Base-by-base conservation (phyloP, 2,797 vertebrate genomes). In the Molossus molossus region DNA sequence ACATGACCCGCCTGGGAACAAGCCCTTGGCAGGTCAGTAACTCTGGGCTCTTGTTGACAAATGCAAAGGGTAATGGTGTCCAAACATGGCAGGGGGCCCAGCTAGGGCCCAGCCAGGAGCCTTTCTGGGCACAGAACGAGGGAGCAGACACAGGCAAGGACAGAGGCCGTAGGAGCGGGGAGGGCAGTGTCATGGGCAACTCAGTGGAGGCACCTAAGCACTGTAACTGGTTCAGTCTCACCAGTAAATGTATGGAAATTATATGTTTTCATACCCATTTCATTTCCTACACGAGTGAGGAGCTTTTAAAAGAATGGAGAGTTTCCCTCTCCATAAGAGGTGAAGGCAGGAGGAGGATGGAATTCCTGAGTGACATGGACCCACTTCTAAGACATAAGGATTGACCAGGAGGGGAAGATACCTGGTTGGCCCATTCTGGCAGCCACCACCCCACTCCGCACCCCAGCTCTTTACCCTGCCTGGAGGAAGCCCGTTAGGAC, bases 271-370 rank as follows among this genome's bases (percentile, higher is more conserved):
- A 58, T 4, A 45, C 13, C 27, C 15, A n/a, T 60, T 92, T 81
- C 25, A 72, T 60, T 84, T 95, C 65, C n/a, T 75, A 45, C 0
- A 37, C 13, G 14, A 62, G 8, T 33, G 60, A 87, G 48, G 67
- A 82, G 45, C 70, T 90, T 96, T 81, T 18, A 27, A 33, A 77
- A 84, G 50, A 40, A 67, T 17, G 37, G 87, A 70, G 45, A 33
- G 2, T 21, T 50, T 23, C 72, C 65, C 92, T 81, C 48, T 67
- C 62, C 62, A 40, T 13, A 69, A 72, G 20, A 85, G 18, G 48
- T n/a, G 33, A 75, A 81, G 62, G 65, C 75, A 87, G 75, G 67
- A 37, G 14, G 64, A 94, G 69, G 12, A 57, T 12, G n/a, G 70
- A 23, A 62, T 48, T 85, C 53, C 40, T 65, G 65, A 70, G n/a